Evolutionary conservation across 2,888 invertebrate genomes (phyloP), one percentile per base, ranked within the genome.

Genomic region (Stegana nigrithorax): DNA sequence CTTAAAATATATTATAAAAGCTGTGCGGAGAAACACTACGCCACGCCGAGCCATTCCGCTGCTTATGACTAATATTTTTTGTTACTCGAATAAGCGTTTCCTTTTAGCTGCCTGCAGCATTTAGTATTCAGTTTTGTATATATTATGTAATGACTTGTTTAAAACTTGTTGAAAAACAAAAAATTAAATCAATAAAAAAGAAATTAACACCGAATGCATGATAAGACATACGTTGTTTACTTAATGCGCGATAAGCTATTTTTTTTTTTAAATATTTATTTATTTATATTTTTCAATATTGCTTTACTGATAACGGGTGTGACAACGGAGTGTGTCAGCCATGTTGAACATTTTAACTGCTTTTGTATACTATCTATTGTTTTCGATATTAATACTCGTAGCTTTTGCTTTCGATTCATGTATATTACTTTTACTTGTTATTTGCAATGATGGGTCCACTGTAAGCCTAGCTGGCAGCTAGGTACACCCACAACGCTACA

Each of bases 1-100:
- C 59, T 77, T 69, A 66, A 73, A 75, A 73, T 75, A 73, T 67
- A 64, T 66, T 66, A 67, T 66, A 67, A 64, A 50, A 39, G 65
- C 55, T 67, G 45, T 23, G 60, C n/a, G n/a, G n/a, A n/a, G n/a
- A n/a, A n/a, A n/a, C n/a, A n/a, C n/a, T n/a, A n/a, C n/a, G n/a
- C n/a, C n/a, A n/a, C n/a, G n/a, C n/a, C n/a, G n/a, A n/a, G n/a
- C n/a, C n/a, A n/a, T n/a, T 26, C 14, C 26, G 50, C 26, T 26
- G 50, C 12, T 25, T 19, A 51, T 60, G 51, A 47, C 27, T 50
- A 47, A 39, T 59, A 27, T 50, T 47, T 23, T 45, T 17, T 36
- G 2, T 26, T 62, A n/a, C 42, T 64, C 59, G 61, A 62, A 45
- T 44, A 57, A 42, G 44, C 27, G 60, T 29, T 56, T 17, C 50